These are phyloP conservation scores for Montipora efflorescens DNA, from an alignment of 64 coral and sea anemone genomes.

Conservation along the genomic window DNA sequence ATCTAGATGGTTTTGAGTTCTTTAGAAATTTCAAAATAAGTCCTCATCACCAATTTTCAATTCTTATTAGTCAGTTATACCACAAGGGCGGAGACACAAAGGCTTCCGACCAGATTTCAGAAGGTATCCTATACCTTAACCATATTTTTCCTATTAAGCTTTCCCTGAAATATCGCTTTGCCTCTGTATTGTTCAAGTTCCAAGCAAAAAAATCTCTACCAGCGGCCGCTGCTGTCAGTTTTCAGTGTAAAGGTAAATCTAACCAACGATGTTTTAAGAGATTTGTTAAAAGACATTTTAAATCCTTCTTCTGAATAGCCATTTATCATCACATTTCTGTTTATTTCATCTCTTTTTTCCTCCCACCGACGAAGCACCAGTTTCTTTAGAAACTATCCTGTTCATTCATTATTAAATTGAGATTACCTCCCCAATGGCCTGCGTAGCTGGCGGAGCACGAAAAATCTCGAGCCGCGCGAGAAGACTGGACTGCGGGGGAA, in stretches of 20 bases:
- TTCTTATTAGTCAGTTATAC: neutral
- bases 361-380: neutral
- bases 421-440: too few species aligned
- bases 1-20: neutral
- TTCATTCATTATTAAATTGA: too few species aligned
- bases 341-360: neutral
- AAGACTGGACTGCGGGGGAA: too few species aligned
- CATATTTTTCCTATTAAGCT: neutral
- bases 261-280: too few species aligned
- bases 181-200: neutral
- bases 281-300: neutral
- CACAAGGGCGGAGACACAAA: neutral
- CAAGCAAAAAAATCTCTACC: neutral
- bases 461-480: too few species aligned
- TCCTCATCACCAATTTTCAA: neutral
- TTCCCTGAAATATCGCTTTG: neutral
- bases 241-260: neutral
- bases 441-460: too few species aligned
- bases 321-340: neutral
- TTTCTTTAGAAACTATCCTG: too few species aligned
- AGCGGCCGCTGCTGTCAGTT: neutral
- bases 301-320: neutral
- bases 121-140: neutral
- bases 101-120: neutral
- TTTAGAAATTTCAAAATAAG: neutral